Percentiles rank a stretch among this genome's conserved stretches.
These are phyloP conservation scores for Charaxes varanes DNA, from an alignment of 1,140 invertebrate species.

Conservation along the genomic window DNA sequence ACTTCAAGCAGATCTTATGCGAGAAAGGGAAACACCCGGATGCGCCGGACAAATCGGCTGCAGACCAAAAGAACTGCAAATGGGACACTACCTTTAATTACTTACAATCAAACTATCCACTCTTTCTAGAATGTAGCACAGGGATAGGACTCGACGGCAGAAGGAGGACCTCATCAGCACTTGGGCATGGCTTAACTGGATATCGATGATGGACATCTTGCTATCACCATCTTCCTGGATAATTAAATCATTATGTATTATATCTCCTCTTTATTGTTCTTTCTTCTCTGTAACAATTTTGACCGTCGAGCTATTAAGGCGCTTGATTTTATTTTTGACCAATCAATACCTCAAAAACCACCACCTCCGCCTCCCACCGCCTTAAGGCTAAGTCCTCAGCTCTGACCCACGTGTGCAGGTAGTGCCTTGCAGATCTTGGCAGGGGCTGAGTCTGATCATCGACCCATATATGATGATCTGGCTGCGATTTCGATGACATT, in stretches of 20 bases:
- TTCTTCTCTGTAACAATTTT: too few relatives aligned
- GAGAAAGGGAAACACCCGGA: too few relatives aligned
- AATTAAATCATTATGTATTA: too few relatives aligned
- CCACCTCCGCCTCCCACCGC: conserved; percentile 46
- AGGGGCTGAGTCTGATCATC: conserved; percentile 57
- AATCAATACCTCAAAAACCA: conserved; percentile 43
- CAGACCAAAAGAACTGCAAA: too few relatives aligned
- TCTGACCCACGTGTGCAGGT: conserved; percentile 45
- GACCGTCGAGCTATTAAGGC: too few relatives aligned
- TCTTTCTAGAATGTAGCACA: conserved; percentile 53
- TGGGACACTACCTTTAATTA: too few relatives aligned
- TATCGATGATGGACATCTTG: conserved; percentile 45
- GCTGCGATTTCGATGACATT: conserved; percentile 18
- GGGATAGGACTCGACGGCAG: conserved; percentile 43
- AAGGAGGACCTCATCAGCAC: conserved; percentile 53
- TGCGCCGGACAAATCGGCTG: too few relatives aligned
- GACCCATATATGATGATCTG: conserved; percentile 33
- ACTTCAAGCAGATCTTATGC: too few relatives aligned
- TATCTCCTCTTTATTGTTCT: neutral
- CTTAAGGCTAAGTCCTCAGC: conserved; percentile 45
- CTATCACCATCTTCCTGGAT: conserved; percentile 41
- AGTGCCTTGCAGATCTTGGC: conserved; percentile 44
- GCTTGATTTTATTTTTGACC: too few relatives aligned
- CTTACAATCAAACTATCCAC: conserved; percentile 39
- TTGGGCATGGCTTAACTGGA: conserved; percentile 49